Evolutionary conservation across 2,113 vertebrate genomes (phyloP).

Genomic region (Nanorana parkeri): DNA sequence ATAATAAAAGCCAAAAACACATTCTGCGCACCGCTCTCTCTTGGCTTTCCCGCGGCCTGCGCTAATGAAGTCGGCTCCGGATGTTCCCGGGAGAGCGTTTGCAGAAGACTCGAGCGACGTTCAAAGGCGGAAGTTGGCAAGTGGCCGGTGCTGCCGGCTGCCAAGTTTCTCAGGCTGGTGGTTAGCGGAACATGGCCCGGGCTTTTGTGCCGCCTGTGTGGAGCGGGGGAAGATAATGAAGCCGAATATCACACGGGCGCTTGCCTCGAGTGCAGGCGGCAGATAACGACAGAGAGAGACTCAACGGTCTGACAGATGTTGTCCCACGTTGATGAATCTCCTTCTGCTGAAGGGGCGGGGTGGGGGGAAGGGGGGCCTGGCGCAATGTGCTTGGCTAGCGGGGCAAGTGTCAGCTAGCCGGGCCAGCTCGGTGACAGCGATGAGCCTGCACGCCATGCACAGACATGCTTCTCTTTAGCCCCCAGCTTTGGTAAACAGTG

Average conservation of each 20-base stretch:
- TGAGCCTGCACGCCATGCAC: neutral
- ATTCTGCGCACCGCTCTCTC: no score
- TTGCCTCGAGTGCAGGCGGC: slow-evolving; percentile 43
- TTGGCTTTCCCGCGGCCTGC: neutral
- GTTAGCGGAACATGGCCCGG: neutral
- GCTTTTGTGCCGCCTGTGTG: slow-evolving; percentile 26
- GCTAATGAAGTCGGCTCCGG: neutral
- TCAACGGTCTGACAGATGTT: slow-evolving; percentile 54
- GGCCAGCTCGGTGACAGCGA: neutral
- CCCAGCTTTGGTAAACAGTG: no score
- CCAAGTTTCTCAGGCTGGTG: slow-evolving; percentile 31
- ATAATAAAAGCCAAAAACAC: no score
- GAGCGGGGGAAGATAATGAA: slow-evolving; percentile 45
- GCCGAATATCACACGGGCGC: slow-evolving; percentile 47
- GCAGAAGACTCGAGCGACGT: slow-evolving; percentile 21
- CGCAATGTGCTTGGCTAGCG: neutral
- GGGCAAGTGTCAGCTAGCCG: neutral
- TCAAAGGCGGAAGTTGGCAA: slow-evolving; percentile 38
- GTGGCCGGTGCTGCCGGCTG: neutral
- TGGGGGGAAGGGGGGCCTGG: neutral
- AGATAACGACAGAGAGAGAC: slow-evolving; percentile 39
- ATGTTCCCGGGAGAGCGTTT: neutral
- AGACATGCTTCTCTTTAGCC: no score
- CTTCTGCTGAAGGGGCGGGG: slow-evolving; percentile 36
- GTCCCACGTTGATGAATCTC: slow-evolving; percentile 49